Evolutionary conservation across 2,113 vertebrate genomes (phyloP), one percentile per base, ranked within the genome.

Genomic region (Cyanoramphus novaezelandiae): DNA sequence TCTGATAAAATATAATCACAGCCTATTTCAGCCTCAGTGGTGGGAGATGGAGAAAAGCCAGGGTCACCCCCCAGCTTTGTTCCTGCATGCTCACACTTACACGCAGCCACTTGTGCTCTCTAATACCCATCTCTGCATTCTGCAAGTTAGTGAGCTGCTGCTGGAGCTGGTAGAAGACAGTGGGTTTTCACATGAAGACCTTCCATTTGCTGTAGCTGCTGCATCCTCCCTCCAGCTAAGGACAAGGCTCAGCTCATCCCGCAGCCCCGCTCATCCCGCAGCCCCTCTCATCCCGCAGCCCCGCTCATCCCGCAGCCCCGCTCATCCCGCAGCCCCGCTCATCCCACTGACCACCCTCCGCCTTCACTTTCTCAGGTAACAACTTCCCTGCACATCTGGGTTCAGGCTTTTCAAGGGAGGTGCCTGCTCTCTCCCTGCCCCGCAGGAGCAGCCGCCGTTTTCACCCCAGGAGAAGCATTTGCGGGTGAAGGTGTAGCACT

Each of bases 391-490:
- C 47, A 12, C 46, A 29, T 11, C 25, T 0, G 0, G 7, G 11
- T 50, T 65, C 64, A 10, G 43, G 21, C 37, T 41, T 60, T 16
- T 15, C 27, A 20, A 53, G 39, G 23, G 27, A 71, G 20, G 55
- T 63, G 14, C 12, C 4, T 2, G 9, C 27, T 44, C 19, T 78
- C 17, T 49, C 28, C 21, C 28, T 68, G 9, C 10, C 9, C 9
- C 16, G 8, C 17, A 2, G 21, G 17, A 17, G 5, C 43, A 41
- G 5, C 68, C 27, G 1, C 11, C 25, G 15, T 20, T 28, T n/a
- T 11, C 13, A 2, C 3, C 24, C 20, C 7, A 2, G 0, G 6
- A 37, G 72, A 39, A 6, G 12, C 23, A 1, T 3, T 10, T 6
- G 5, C 21, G 6, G 74, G 64, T 9, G 47, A 43, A 27, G 71